phyloP scores from a whole-genome alignment of 2,113 vertebrate species.

The human (Homo sapiens) region GRCh38 chr2:166778501-166779000 shows the following conservation, averaged over 20 bases:
- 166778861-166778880: constrained; percentile 65
- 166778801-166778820: constrained; percentile 54
- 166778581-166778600: constrained; percentile 70
- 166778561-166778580: constrained; percentile 62
- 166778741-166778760: constrained; percentile 50
- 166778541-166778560: constrained; percentile 59
- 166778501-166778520: constrained; percentile 1
- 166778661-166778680: constrained; percentile 57
- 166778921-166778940: constrained; percentile 42
- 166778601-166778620: constrained; percentile 58
- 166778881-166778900: constrained; percentile 39
- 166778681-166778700: constrained; percentile 63
- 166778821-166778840: not conserved
- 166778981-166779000: not conserved
- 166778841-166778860: constrained; percentile 59
- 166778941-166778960: constrained; percentile 13
- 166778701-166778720: constrained; percentile 59
- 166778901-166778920: constrained; percentile 51
- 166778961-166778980: constrained; percentile 33
- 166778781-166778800: constrained; percentile 46
- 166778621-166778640: constrained; percentile 72
- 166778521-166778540: constrained; percentile 15
- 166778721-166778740: constrained; percentile 52
- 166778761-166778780: not conserved
- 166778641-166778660: constrained; percentile 69